Conservation (phyloP, 2,113 vertebrate genomes). For the Hippocampus abdominalis region DNA sequence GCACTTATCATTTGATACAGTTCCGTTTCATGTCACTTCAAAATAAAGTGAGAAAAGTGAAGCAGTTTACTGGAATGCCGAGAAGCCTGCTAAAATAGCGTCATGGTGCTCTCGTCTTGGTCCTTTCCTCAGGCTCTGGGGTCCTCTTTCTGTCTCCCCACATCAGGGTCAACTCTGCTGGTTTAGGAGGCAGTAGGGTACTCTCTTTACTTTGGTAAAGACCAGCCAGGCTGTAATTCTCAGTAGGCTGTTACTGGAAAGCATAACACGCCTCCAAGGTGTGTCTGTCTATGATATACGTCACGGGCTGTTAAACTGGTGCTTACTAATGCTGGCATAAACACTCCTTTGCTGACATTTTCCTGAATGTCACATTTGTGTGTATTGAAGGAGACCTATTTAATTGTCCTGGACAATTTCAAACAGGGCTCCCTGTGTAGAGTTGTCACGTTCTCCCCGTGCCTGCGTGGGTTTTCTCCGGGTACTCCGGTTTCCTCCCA, state of each 20-base stretch:
- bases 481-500: too few relatives aligned
- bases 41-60: too few relatives aligned
- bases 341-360: neutral
- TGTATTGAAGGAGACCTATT: neutral
- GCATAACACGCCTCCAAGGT: constrained; percentile 14
- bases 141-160: constrained; percentile 41
- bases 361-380: neutral
- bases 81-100: constrained; percentile 25
- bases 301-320: constrained; percentile 1
- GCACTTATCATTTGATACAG: too few relatives aligned
- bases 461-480: too few relatives aligned
- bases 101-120: constrained; percentile 35
- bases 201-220: constrained; percentile 20
- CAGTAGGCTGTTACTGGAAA: constrained; percentile 16
- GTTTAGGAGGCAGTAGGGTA: constrained; percentile 14
- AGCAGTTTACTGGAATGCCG: constrained; percentile 1
- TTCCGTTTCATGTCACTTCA: too few relatives aligned
- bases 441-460: too few relatives aligned
- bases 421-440: neutral
- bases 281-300: neutral
- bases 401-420: neutral
- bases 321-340: neutral
- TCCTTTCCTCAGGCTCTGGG: constrained; percentile 46
- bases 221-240: constrained; percentile 28
- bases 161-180: constrained; percentile 35